phyloP scores from a whole-genome alignment of 2,888 invertebrate species.

The Lasioglossum vierecki region DNA sequence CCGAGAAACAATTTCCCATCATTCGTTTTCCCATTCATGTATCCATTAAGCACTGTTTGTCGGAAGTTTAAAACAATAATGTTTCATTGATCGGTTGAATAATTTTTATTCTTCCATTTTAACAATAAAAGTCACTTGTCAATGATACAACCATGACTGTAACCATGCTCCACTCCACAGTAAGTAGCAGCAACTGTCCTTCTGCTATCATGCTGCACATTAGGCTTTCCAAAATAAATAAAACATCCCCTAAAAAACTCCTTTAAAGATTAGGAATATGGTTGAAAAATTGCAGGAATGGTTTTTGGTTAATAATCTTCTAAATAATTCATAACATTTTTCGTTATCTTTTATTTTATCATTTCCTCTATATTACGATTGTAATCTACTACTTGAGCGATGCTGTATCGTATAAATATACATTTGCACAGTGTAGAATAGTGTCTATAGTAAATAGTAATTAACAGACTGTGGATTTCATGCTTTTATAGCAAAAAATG shows the following conservation, averaged over 20 bases:
- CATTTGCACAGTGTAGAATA: not conserved
- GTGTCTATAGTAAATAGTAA: not conserved
- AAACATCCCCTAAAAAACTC: not conserved
- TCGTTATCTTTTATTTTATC: not conserved
- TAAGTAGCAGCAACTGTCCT: not conserved
- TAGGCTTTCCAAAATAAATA: not conserved
- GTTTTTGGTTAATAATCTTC: not conserved
- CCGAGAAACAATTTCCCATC: too few species aligned
- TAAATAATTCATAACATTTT: not conserved
- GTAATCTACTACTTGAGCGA: not conserved
- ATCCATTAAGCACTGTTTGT: too few species aligned
- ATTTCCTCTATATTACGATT: not conserved
- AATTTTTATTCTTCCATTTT: not conserved
- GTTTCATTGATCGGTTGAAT: too few species aligned
- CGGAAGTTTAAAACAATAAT: too few species aligned
- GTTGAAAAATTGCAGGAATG: not conserved
- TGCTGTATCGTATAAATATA: not conserved
- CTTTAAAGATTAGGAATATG: not conserved
- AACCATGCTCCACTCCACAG: too few species aligned
- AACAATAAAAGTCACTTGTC: not conserved
- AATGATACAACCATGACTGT: too few species aligned
- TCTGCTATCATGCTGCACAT: not conserved
- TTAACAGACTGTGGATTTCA: not conserved
- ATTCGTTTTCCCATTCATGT: too few species aligned
- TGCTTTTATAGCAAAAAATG: not conserved